These are phyloP conservation scores for Saguinus midas DNA, from an alignment of 2,113 vertebrate species.

Conservation along the genomic window DNA sequence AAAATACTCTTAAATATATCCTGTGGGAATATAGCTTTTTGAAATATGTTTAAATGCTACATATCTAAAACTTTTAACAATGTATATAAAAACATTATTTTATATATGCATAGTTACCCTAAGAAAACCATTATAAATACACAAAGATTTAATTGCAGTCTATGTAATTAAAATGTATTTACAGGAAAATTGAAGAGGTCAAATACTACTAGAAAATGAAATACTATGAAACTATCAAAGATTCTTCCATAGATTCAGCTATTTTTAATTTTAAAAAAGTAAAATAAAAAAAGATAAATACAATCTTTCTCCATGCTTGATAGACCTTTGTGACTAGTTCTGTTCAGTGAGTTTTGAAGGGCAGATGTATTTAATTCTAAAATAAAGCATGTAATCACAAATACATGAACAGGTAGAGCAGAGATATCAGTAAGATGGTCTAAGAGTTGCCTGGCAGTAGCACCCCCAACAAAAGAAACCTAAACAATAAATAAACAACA, in stretches of 20 bases:
- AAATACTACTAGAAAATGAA: not conserved
- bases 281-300: too few relatives aligned
- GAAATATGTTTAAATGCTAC: not conserved
- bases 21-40: not conserved
- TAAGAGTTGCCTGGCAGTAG: not conserved
- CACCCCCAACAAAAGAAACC: not conserved
- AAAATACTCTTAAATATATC: not conserved
- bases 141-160: not conserved
- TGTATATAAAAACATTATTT: not conserved
- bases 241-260: not conserved
- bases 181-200: not conserved
- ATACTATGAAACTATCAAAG: not conserved
- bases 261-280: not conserved
- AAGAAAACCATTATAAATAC: not conserved
- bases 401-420: not conserved
- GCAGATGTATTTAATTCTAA: not conserved
- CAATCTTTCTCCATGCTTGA: not conserved
- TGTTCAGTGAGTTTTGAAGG: not conserved
- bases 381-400: not conserved
- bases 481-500: not conserved
- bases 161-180: not conserved
- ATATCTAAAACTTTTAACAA: not conserved
- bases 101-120: not conserved
- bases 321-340: not conserved
- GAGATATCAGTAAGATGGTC: not conserved